A percentile compares a stretch with the other conserved stretches of the same genome.
Evolutionary conservation across 2,888 invertebrate species (phyloP).

Genomic region (Ormyrus nitidulus): DNA sequence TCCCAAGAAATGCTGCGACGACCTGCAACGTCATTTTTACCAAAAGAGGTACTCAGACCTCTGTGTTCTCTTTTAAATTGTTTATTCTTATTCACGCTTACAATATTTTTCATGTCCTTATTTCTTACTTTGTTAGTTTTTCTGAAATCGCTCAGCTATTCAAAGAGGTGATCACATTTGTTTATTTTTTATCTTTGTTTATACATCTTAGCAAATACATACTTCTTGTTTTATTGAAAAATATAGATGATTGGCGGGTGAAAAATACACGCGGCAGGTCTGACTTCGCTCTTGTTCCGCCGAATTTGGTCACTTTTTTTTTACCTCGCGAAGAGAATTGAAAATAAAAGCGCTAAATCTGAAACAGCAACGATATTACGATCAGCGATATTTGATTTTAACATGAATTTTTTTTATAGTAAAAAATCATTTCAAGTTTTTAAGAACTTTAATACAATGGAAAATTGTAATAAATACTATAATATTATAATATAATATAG

Average conservation of each 20-base stretch:
- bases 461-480: too few relatives aligned
- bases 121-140: slow-evolving; percentile 33
- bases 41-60: slow-evolving; percentile 28
- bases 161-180: slow-evolving; percentile 55
- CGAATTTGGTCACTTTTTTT: slow-evolving; percentile 44
- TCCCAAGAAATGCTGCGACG: slow-evolving; percentile 42
- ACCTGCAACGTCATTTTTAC: slow-evolving; percentile 56
- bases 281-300: slow-evolving; percentile 46
- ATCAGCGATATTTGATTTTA: slow-evolving; percentile 26
- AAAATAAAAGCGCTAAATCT: slow-evolving; percentile 46
- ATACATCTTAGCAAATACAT: slow-evolving; percentile 45
- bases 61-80: slow-evolving; percentile 8
- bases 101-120: slow-evolving; percentile 50
- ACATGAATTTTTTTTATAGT: not conserved
- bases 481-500: too few relatives aligned
- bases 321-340: slow-evolving; percentile 36
- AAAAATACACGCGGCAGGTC: slow-evolving; percentile 56
- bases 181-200: slow-evolving; percentile 43
- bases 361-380: slow-evolving; percentile 17
- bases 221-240: slow-evolving; percentile 51
- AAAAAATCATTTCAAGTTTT: too few relatives aligned
- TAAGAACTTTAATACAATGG: too few relatives aligned
- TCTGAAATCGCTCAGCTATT: slow-evolving; percentile 49
- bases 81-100: slow-evolving; percentile 36
- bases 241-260: slow-evolving; percentile 51